Percentiles rank a stretch among this genome's conserved stretches.
Evolutionary conservation across 2,888 invertebrate genomes (phyloP).

Genomic region (Choreutis nemorana): DNA sequence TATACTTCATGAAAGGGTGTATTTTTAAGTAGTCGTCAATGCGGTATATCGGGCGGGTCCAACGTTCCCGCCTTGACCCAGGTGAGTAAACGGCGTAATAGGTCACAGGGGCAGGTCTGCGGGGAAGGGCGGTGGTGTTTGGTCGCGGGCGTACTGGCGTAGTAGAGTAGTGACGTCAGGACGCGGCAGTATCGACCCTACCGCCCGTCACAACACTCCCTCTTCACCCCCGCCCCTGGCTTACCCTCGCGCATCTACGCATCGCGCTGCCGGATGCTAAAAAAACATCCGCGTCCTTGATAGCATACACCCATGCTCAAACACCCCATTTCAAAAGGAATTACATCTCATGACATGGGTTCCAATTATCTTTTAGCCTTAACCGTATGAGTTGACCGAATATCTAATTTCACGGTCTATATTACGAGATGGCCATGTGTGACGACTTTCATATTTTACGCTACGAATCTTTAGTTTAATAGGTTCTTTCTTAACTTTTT

Average conservation of each 20-base stretch:
- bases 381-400: too few relatives aligned
- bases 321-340: constrained; percentile 10
- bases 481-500: too few relatives aligned
- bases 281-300: constrained; percentile 39
- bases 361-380: too few relatives aligned
- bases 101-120: constrained; percentile 9
- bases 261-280: constrained; percentile 48
- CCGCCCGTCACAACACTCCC: constrained; percentile 55
- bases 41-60: constrained; percentile 23
- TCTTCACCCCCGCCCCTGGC: constrained; percentile 16
- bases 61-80: constrained; percentile 57
- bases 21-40: neutral
- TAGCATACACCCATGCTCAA: constrained; percentile 22
- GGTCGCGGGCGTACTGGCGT: constrained; percentile 48
- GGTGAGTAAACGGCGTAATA: constrained; percentile 28
- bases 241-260: constrained; percentile 40
- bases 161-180: constrained; percentile 64
- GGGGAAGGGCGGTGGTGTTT: constrained; percentile 3
- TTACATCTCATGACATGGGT: too few relatives aligned
- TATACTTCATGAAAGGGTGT: too few relatives aligned
- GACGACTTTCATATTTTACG: too few relatives aligned
- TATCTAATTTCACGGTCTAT: too few relatives aligned
- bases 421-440: too few relatives aligned
- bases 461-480: too few relatives aligned
- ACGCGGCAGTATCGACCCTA: constrained; percentile 51